phyloP scores from a whole-genome alignment of 2,888 invertebrate species.

The Lasioglossum figueresi region DNA sequence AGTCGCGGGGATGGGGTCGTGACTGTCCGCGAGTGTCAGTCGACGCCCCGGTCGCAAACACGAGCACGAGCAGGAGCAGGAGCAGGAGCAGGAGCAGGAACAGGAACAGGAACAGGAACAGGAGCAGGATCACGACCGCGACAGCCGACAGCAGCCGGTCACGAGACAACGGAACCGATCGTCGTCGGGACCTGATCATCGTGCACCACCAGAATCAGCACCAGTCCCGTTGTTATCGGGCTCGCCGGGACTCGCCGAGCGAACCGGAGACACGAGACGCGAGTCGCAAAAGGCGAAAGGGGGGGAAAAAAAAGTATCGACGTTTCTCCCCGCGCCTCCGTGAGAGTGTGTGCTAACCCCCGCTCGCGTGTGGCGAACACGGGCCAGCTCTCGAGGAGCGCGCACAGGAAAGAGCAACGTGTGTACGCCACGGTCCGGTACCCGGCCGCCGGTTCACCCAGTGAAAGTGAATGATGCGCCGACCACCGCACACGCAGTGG shows the following conservation, averaged over 20 bases:
- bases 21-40: conserved; percentile 67
- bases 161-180: conserved; percentile 31
- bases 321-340: conserved; percentile 62
- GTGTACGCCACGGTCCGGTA: conserved; percentile 38
- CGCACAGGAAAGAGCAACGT: conserved; percentile 27
- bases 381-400: conserved; percentile 41
- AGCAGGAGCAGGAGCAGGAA: no score
- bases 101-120: no score
- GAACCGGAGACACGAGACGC: conserved; percentile 56
- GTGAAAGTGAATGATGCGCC: conserved; percentile 75
- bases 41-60: conserved; percentile 61
- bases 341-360: conserved; percentile 51
- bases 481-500: conserved; percentile 44
- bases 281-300: conserved; percentile 59
- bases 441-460: conserved; percentile 57
- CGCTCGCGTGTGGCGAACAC: conserved; percentile 51
- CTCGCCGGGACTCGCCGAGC: conserved; percentile 27
- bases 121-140: conserved; percentile 24
- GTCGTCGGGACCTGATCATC: background rate
- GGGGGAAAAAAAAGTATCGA: conserved; percentile 71
- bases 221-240: background rate
- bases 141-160: conserved; percentile 41
- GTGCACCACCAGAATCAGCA: background rate
- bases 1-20: conserved; percentile 69
- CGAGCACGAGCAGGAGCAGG: conserved; percentile 15